Base-by-base conservation (phyloP, 2,113 vertebrate genomes). In the Reinhardtius hippoglossoides region DNA sequence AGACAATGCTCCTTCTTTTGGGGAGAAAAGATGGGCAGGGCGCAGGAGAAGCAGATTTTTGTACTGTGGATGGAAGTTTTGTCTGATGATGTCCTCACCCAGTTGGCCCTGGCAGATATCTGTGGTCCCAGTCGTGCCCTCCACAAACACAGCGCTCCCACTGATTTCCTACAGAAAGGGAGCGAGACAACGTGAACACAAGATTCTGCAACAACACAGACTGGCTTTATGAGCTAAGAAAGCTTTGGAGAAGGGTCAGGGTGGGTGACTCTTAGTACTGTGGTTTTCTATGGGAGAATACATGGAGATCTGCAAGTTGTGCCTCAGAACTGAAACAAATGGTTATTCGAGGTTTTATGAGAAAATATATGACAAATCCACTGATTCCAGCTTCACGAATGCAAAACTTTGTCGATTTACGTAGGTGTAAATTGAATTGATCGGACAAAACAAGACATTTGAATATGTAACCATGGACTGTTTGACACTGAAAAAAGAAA, bases 71-170 rank as follows among this genome's bases (percentile, higher is more conserved):
- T 10, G 20, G 8, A 62, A 12, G n/a, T 46, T 54, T 66, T 66
- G n/a, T 18, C 46, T 18, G 46, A 50, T 10, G 69, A 42, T 62
- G 48, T 27, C 88, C 93, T 94, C 77, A 96, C 95, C 95, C 63
- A 96, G 93, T 65, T 94, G 93, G 48, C 95, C 95, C 82, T 96
- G 95, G 67, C 95, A 95, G 74, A 96, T 95, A 68, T 95, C 95
- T 0, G 93, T 95, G 71, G 94, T 95, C 48, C 90, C 91, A 16
- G 72, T 93, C 0, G 92, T 93, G 55, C 81, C 93, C 81, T 94
- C 93, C 27, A 95, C 92, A 83, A 95, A 95, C 66, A 91, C 88
- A 18, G 94, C 93, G 1, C 92, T 87, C 15, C 69, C 42, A 61
- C 72, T 88, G 84, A 95, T 94, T 58, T 94, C 90, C 95, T 95